Evolutionary conservation across 2,888 invertebrate genomes (phyloP), one percentile per base, ranked within the genome.

Genomic region (Acrobasis repandana): DNA sequence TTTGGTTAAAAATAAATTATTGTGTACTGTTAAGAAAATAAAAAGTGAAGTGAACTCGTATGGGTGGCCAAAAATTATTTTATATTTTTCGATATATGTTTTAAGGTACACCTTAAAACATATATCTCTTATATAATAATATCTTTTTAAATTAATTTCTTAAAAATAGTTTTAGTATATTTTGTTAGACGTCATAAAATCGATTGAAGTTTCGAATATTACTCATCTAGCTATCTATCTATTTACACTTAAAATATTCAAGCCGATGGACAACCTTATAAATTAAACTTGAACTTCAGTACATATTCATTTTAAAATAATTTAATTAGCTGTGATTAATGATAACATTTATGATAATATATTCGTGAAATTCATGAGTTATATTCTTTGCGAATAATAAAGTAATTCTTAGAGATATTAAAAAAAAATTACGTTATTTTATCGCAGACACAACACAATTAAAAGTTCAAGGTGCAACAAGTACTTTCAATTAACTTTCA

Each of bases 381-480:
- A 5, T 28, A 28, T 14, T 43, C 4, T n/a, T 43, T n/a, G 43
- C 4, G 0, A 43, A 43, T 43, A 43, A 43, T 43, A 11, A 43
- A 1, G 2, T 11, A n/a, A n/a, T n/a, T n/a, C 43, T 43, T 43
- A n/a, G 14, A 11, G 43, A 43, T 43, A 43, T 11, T 36, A 3
- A 36, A 36, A 36, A 36, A 9, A 2, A 6, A 36, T 43, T 5
- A 43, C 14, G 43, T 11, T n/a, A 43, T 43, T 14, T 43, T 43
- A 43, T 14, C 43, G 0, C 43, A 43, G 14, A 43, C 11, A 43
- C 2, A 43, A n/a, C n/a, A 43, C 43, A n/a, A 65, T 72, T 67
- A 69, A 80, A 80, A 80, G 81, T 79, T 81, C 80, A 82, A 80
- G 82, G 81, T 70, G 66, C 61, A 66, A 72, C 61, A 6, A 28